phyloP scores from a whole-genome alignment of 1,140 invertebrate genomes.

The Pseudomyrmex concolor region DNA sequence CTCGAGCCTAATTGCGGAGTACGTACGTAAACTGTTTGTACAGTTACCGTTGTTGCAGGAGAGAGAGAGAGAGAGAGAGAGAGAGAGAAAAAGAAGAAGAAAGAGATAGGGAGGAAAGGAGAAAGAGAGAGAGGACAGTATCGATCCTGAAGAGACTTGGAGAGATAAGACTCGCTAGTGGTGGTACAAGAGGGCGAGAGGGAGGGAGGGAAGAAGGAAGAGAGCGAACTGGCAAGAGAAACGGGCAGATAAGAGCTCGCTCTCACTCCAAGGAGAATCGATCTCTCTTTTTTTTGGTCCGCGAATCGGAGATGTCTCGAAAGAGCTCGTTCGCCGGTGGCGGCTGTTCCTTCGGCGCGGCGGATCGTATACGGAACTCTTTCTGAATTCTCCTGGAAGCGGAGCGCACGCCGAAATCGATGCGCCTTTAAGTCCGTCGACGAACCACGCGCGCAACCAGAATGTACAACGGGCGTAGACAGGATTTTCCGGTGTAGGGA shows the following conservation, averaged over 20 bases:
- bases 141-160: slow-evolving; percentile 45
- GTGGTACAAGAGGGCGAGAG: slow-evolving; percentile 32
- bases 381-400: slow-evolving; percentile 38
- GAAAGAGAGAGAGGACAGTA: background rate
- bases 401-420: slow-evolving; percentile 25
- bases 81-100: background rate
- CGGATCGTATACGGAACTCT: background rate
- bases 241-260: slow-evolving; percentile 39
- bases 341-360: slow-evolving; percentile 38
- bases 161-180: slow-evolving; percentile 48
- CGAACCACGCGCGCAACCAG: slow-evolving; percentile 32
- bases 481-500: slow-evolving; percentile 42
- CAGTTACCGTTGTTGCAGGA: slow-evolving; percentile 30
- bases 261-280: slow-evolving; percentile 28
- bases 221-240: slow-evolving; percentile 5
- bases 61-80: background rate
- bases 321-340: slow-evolving; percentile 24
- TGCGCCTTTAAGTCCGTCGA: slow-evolving; percentile 36
- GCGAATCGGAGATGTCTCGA: slow-evolving; percentile 50
- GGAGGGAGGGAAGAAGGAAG: background rate
- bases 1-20: slow-evolving; percentile 45
- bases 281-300: slow-evolving; percentile 27
- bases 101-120: background rate
- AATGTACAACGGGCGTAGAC: slow-evolving; percentile 42
- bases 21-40: slow-evolving; percentile 41